Evolutionary conservation across 2,888 invertebrate species (phyloP).

Genomic region (Entomobrya multifasciata): DNA sequence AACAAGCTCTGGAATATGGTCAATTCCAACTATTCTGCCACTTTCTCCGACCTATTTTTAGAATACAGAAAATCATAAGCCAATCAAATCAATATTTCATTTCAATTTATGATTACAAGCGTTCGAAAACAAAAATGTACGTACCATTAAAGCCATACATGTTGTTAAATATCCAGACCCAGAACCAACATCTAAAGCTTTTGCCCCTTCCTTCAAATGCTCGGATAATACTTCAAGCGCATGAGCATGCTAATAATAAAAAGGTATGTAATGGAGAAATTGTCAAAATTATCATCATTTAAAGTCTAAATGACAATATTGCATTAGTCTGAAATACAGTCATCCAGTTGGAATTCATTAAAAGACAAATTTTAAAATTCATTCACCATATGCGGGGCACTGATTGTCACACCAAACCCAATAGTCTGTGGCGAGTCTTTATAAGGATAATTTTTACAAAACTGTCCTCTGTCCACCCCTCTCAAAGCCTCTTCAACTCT

Average conservation of each 20-base stretch:
- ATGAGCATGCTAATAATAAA: conserved; percentile 89
- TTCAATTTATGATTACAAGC: background rate
- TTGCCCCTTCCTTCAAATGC: conserved; percentile 88
- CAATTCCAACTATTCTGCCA: conserved; percentile 90
- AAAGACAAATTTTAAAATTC: too few relatives aligned
- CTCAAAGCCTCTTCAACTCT: conserved; percentile 90
- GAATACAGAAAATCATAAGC: background rate
- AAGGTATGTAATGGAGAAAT: too few relatives aligned
- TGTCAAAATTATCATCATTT: too few relatives aligned
- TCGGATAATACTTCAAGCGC: conserved; percentile 92
- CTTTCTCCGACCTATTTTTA: conserved; percentile 84
- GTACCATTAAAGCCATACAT: conserved; percentile 91
- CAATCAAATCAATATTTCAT: background rate
- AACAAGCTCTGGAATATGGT: conserved; percentile 93
- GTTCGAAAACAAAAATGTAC: conserved; percentile 41
- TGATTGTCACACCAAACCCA: conserved; percentile 93
- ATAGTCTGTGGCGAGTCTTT: conserved; percentile 96
- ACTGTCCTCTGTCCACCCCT: conserved; percentile 91
- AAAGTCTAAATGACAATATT: too few relatives aligned
- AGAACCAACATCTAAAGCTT: conserved; percentile 94
- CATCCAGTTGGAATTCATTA: background rate
- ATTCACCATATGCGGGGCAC: conserved; percentile 96
- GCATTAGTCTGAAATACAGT: background rate
- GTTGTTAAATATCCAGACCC: conserved; percentile 96
- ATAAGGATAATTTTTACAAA: conserved; percentile 89